Percentiles rank a stretch among this genome's conserved stretches.
Conservation (phyloP, 2,888 invertebrate species). For the Rugalucina vietnamica region DNA sequence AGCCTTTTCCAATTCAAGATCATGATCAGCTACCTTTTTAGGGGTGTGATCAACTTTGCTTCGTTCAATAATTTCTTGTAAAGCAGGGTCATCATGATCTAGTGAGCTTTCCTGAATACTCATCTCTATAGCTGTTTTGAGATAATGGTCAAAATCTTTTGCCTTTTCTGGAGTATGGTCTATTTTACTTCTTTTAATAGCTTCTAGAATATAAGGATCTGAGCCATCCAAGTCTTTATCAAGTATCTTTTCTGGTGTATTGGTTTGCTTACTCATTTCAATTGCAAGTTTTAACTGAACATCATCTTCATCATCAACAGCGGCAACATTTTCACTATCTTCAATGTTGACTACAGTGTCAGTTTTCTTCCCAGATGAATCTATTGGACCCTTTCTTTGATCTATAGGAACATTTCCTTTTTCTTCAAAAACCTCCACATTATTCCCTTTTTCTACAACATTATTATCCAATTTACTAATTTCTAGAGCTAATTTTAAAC, state of each 20-base stretch:
- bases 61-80: not conserved
- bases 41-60: not conserved
- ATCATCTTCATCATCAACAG: not conserved
- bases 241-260: not conserved
- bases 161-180: not conserved
- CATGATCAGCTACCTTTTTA: not conserved
- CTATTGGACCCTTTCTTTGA: too few species aligned
- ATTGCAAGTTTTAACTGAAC: not conserved
- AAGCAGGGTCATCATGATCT: not conserved
- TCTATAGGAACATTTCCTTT: not conserved
- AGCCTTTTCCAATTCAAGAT: constrained; percentile 20
- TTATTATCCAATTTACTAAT: constrained; percentile 6
- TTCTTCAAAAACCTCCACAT: too few species aligned
- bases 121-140: constrained; percentile 10
- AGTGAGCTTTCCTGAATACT: constrained; percentile 1
- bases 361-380: too few species aligned
- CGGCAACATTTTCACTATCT: not conserved
- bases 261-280: not conserved
- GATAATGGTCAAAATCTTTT: not conserved
- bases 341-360: not conserved
- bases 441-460: not conserved
- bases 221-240: not conserved
- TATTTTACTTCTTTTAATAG: not conserved
- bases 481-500: constrained; percentile 17
- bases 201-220: not conserved